Evolutionary conservation across 2,888 invertebrate genomes (phyloP), one percentile per base, ranked within the genome.

Genomic region (Strigamia crassipes): DNA sequence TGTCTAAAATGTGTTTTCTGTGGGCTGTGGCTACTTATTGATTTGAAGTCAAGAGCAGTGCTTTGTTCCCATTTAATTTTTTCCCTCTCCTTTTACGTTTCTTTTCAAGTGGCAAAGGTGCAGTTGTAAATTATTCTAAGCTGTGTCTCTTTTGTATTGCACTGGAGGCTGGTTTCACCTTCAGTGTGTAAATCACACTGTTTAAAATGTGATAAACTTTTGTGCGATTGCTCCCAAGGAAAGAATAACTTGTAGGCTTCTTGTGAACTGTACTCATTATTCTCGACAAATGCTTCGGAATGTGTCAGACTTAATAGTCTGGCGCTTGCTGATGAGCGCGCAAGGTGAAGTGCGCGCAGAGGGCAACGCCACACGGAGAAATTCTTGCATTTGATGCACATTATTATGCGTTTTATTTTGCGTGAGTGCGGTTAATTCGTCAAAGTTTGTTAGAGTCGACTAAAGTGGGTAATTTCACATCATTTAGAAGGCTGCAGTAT

Each of bases 11-110:
- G 51, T 51, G 51, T 51, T 51, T 51, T 51, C 51, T 51, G 51
- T 51, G 51, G 51, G 51, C 51, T 51, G 51, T 51, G 51, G 51
- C 51, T 51, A 51, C 51, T 51, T 51, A 51, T 51, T 51, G 51
- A 51, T 51, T 51, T 51, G 51, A 51, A 51, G 51, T 51, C 51
- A 51, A 51, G 51, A 51, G 51, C 51, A 51, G 51, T 51, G 51
- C 51, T 51, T 51, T 51, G 51, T 51, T 51, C 51, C 51, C 51
- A 51, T 51, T 51, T 51, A 51, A 51, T 51, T n/a, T 51, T 51
- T 51, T 51, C 34, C 6, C 6, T 34, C 34, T 3, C 6, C 34
- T 34, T 34, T 34, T 51, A 51, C 51, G 51, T 51, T 51, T 51
- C 51, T 51, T 51, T 51, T 51, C 15, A 51, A 51, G 51, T 51